Percentiles rank a stretch among this genome's conserved stretches.
Conservation (phyloP, 2,888 invertebrate species). For the Athalia rosae region DNA sequence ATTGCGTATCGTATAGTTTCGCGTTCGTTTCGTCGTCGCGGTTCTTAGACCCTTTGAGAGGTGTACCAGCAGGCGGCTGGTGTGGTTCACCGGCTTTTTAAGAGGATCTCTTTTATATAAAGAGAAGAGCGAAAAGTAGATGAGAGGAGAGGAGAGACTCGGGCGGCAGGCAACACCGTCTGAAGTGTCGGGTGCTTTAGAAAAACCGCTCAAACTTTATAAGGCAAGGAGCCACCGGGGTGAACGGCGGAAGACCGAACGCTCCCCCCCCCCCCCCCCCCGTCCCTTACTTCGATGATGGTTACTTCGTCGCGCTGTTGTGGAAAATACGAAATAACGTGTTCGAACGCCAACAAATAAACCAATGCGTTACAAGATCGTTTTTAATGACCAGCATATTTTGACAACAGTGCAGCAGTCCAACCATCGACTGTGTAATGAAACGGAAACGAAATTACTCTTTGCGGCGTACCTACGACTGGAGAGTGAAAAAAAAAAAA, state of each 20-base stretch:
- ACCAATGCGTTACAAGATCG: background rate
- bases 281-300: too few relatives aligned
- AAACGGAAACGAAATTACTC: constrained; percentile 7
- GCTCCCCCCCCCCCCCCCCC: too few relatives aligned
- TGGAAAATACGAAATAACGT: too few relatives aligned
- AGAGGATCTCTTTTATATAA: constrained; percentile 24
- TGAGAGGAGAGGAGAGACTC: constrained; percentile 19
- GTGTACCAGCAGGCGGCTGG: constrained; percentile 16
- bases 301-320: too few relatives aligned
- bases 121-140: constrained; percentile 21
- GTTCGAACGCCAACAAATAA: too few relatives aligned
- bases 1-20: background rate
- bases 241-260: constrained; percentile 6
- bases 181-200: constrained; percentile 35
- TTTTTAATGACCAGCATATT: constrained; percentile 69
- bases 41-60: constrained; percentile 28
- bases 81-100: constrained; percentile 37
- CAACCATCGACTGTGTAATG: background rate
- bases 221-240: background rate
- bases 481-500: background rate
- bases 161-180: constrained; percentile 35
- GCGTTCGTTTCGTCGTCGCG: background rate
- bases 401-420: constrained; percentile 56
- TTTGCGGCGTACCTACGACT: background rate
- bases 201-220: background rate